Base-by-base conservation (phyloP, 2,888 invertebrate species). In the Athetis lepigone region DNA sequence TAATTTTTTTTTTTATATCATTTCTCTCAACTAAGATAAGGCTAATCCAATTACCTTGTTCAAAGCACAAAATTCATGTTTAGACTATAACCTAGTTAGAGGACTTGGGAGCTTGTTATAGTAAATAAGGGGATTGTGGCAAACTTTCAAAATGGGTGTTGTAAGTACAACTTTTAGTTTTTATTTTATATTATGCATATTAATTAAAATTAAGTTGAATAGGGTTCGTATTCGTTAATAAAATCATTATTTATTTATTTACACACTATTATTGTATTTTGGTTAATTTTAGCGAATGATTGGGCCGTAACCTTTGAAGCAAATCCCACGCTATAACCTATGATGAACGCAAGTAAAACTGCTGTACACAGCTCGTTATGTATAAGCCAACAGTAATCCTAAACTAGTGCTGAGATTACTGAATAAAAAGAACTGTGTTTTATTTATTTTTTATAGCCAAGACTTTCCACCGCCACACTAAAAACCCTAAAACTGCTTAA, bases 41-140 rank as follows among this genome's bases (percentile, higher is more conserved):
- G n/a, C 5, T 69, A 61, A 67, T 51, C 46, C 25, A 42, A 61
- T 71, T 67, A 67, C 25, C 11, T 45, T 29, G 58, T 51, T 60
- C 9, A 29, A 9, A 42, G 43, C 16, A 39, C 3, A 29, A 33
- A 25, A 56, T 70, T 47, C 21, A 46, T 18, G 29, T 54, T 49
- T 9, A 36, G 11, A 19, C 42, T 9, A 37, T 47, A 36, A 19
- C 27, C 21, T 52, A 37, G 25, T 55, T 51, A 58, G 18, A 18
- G 18, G 6, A 46, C 50, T 36, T 36, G 16, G 43, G 11, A 59
- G 18, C 42, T 46, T 33, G 54, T 47, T 39, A 19, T 6, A 59
- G 13, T 40, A 46, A 39, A 56, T 13, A 16, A 16, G n/a, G 13
- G 52, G 33, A 49, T 55, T 71, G 21, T 55, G 37, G 50, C 16